Evolutionary conservation across 2,888 invertebrate genomes (phyloP).

Genomic region (Lycophotia porphyrea): DNA sequence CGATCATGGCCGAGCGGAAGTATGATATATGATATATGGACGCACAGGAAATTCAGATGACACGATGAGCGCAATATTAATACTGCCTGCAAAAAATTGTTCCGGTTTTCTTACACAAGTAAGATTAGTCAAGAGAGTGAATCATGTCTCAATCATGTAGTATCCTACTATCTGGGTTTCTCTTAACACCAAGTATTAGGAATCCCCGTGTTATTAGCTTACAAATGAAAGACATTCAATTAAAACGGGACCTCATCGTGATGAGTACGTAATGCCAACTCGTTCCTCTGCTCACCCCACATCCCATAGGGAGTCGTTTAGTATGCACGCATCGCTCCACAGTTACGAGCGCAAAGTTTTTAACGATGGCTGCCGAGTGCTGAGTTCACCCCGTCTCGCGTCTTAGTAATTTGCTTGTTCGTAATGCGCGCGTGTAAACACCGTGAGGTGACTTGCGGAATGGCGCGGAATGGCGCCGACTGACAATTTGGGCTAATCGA

Average conservation of each 20-base stretch:
- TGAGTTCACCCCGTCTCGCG: slow-evolving; percentile 23
- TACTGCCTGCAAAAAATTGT: neutral
- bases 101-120: neutral
- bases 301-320: slow-evolving; percentile 6
- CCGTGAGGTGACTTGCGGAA: neutral
- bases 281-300: slow-evolving; percentile 3
- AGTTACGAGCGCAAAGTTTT: slow-evolving; percentile 50
- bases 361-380: slow-evolving; percentile 45
- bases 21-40: too few relatives aligned
- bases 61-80: slow-evolving; percentile 1
- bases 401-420: slow-evolving; percentile 36
- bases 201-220: neutral
- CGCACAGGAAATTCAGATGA: neutral
- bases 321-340: slow-evolving; percentile 45
- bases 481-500: neutral
- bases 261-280: neutral
- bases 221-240: slow-evolving; percentile 19
- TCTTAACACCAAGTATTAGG: neutral
- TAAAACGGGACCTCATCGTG: neutral
- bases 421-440: slow-evolving; percentile 24
- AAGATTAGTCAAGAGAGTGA: neutral
- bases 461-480: neutral
- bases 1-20: neutral
- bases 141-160: neutral
- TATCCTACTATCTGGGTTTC: neutral